Evolutionary conservation across 1,140 invertebrate species (phyloP).

Genomic region (Cecropterus lyciades): DNA sequence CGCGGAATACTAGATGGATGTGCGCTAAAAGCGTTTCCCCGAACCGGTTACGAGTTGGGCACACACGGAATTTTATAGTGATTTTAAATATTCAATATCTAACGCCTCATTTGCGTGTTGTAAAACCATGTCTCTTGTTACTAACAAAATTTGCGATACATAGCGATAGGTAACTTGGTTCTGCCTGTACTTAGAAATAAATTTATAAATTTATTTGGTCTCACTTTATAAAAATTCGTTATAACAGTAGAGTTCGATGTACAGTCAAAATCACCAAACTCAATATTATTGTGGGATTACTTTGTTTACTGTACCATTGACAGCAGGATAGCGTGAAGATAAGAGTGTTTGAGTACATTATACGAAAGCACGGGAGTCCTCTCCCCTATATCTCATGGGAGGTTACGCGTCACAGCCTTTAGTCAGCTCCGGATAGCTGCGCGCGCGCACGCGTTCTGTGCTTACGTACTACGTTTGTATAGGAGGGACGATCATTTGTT

Average conservation of each 20-base stretch:
- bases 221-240: too few species aligned
- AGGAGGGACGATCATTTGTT: conserved; percentile 53
- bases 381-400: conserved; percentile 61
- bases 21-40: conserved; percentile 12
- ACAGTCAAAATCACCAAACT: background rate
- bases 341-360: conserved; percentile 26
- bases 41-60: conserved; percentile 1
- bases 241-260: too few species aligned
- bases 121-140: too few species aligned
- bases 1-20: conserved; percentile 2
- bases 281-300: conserved; percentile 22
- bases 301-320: conserved; percentile 16
- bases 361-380: conserved; percentile 27
- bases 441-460: conserved; percentile 71
- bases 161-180: too few species aligned
- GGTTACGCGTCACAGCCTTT: conserved; percentile 70
- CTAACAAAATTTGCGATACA: too few species aligned
- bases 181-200: too few species aligned
- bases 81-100: conserved; percentile 16
- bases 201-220: too few species aligned
- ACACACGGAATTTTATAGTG: conserved; percentile 13
- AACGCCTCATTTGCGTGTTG: background rate
- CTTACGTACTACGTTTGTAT: conserved; percentile 33
- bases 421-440: conserved; percentile 69
- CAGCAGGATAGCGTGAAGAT: conserved; percentile 13